phyloP scores from a whole-genome alignment of 2,113 vertebrate species.

The Oreochromis tanganicae region DNA sequence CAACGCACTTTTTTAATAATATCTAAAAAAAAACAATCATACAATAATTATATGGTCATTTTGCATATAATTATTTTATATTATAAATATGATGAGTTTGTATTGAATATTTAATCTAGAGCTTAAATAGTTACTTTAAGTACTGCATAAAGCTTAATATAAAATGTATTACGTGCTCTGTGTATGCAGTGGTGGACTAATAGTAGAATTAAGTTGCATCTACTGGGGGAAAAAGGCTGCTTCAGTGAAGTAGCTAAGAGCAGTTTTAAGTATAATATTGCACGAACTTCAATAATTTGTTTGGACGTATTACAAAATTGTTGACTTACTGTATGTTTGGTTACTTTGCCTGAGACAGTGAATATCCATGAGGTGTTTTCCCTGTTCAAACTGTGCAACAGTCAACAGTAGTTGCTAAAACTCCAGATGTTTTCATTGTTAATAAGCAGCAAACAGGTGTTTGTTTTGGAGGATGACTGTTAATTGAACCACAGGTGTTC shows the following conservation, averaged over 20 bases:
- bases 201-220: not conserved
- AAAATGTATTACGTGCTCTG: not conserved
- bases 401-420: not conserved
- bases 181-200: not conserved
- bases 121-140: not conserved
- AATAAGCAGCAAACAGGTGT: not conserved
- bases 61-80: not conserved
- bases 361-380: not conserved
- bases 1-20: not conserved
- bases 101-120: not conserved
- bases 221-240: not conserved
- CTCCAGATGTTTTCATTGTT: not conserved
- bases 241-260: not conserved
- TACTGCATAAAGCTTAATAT: not conserved
- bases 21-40: not conserved
- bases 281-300: not conserved
- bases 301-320: not conserved
- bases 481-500: not conserved
- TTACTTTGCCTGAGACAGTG: not conserved
- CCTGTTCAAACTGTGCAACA: not conserved
- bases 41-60: not conserved
- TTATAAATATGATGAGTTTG: not conserved
- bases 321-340: not conserved
- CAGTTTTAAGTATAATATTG: not conserved
- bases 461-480: not conserved